Percentiles rank a stretch among this genome's conserved stretches.
These are phyloP conservation scores for Temnothorax ravouxi DNA, from an alignment of 2,888 invertebrate species.

Conservation along the genomic window DNA sequence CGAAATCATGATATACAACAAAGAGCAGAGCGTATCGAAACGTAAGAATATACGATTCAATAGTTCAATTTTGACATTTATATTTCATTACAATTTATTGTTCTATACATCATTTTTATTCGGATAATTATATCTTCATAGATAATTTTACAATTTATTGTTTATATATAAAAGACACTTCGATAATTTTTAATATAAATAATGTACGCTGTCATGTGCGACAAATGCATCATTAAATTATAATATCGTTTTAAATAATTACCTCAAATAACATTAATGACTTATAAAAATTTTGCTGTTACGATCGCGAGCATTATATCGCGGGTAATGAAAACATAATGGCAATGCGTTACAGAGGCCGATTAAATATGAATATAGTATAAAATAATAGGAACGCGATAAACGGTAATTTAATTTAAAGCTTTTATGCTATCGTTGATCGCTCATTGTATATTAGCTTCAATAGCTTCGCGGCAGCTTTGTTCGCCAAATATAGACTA, in stretches of 20 bases:
- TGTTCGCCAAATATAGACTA: constrained; percentile 36
- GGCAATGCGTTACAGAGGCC: constrained; percentile 5
- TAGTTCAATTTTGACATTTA: neutral
- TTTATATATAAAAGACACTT: neutral
- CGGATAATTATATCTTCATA: neutral
- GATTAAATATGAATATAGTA: constrained; percentile 48
- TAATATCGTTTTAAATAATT: constrained; percentile 32
- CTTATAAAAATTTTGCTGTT: constrained; percentile 29
- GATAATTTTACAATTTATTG: neutral
- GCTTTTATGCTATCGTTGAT: constrained; percentile 53
- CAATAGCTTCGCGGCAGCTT: constrained; percentile 37
- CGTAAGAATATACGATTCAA: constrained; percentile 3
- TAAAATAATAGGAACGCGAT: constrained; percentile 49
- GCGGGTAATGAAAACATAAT: constrained; percentile 40
- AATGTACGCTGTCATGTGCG: neutral
- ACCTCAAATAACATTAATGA: constrained; percentile 19
- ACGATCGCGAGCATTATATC: constrained; percentile 16
- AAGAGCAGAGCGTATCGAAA: neutral
- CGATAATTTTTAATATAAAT: neutral
- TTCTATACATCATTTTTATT: neutral
- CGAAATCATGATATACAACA: constrained; percentile 15
- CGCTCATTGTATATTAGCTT: constrained; percentile 39
- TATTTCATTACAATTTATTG: neutral
- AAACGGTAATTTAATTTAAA: constrained; percentile 46
- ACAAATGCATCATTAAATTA: constrained; percentile 1